Conservation (phyloP, 2,888 invertebrate species). For the Mayetiola destructor region DNA sequence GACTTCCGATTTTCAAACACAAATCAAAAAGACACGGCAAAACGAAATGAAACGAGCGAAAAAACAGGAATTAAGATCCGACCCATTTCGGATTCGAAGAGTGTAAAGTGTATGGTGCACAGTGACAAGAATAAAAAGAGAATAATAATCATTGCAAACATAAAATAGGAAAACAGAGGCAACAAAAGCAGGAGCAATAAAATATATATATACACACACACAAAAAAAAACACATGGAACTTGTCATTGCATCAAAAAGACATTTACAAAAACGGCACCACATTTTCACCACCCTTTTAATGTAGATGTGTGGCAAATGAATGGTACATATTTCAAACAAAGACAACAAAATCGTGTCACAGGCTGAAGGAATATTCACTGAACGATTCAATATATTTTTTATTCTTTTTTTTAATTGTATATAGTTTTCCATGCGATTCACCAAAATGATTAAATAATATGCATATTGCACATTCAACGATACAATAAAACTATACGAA, state of each 20-base stretch:
- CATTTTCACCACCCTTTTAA: conserved; percentile 12
- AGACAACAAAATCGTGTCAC: not conserved
- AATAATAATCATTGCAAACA: no score
- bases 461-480: conserved; percentile 9
- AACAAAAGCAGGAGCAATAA: no score
- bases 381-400: no score
- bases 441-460: conserved; percentile 13
- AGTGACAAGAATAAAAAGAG: not conserved
- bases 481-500: conserved; percentile 7
- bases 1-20: no score
- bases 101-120: not conserved
- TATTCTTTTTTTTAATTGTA: no score
- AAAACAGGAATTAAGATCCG: no score
- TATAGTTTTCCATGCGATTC: conserved; percentile 13
- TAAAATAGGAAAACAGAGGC: no score
- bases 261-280: conserved; percentile 3
- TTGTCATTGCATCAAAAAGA: conserved; percentile 1
- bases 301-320: not conserved
- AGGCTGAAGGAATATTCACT: no score
- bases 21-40: no score
- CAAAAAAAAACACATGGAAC: conserved; percentile 1
- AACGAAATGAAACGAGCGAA: no score
- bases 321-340: not conserved
- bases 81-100: no score
- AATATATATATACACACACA: no score